Base-by-base conservation (phyloP, 92 coral and sea anemone species). In the Micromussa lordhowensis region DNA sequence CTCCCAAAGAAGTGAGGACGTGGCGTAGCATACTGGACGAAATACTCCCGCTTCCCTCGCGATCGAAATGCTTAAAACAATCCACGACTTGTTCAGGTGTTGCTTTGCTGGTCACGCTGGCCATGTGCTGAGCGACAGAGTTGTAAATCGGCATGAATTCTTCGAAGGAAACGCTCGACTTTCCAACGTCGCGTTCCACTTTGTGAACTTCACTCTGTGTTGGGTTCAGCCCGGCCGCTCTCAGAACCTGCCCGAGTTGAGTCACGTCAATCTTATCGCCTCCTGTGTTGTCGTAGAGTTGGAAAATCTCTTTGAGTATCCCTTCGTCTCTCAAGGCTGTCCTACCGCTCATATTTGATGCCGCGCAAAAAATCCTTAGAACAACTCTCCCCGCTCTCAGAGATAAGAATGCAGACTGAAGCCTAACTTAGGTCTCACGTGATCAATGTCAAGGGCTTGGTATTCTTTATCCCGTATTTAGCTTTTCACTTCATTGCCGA, bases 1-100 rank as follows among this genome's bases (percentile, higher is more conserved):
- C 99, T 59, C 99, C 99, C 85, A 96, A 89, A 28, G 99, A 95
- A 68, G 99, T 96, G n/a, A 96, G 92, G 36, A 96, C 98, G 53
- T 94, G 96, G 34, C 99, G 94, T 14, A 96, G 88, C 92, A 95
- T 96, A 55, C 96, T 93, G 8, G 98, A 94, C 28, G 98, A 96
- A 26, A 96, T 88, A 28, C 86, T 82, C 17, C 99, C 99, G 26
- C 92, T 91, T 44, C 93, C 92, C 9, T 93, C 96, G 61, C 98
- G 92, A 83, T 96, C 99, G 69, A 96, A 96, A 78, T 96, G 95
- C 82, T 96, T 96, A 81, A 96, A 91, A 68, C 99, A 95, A 74
- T 96, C 99, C 76, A 94, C 93, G 36, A 96, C 95, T 24, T 96
- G 94, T 82, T 96, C 99, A 3, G 96, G 86, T 17, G 93, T 94